Base-by-base conservation (phyloP, 1,140 invertebrate genomes). In the Heliconius eleuchia region DNA sequence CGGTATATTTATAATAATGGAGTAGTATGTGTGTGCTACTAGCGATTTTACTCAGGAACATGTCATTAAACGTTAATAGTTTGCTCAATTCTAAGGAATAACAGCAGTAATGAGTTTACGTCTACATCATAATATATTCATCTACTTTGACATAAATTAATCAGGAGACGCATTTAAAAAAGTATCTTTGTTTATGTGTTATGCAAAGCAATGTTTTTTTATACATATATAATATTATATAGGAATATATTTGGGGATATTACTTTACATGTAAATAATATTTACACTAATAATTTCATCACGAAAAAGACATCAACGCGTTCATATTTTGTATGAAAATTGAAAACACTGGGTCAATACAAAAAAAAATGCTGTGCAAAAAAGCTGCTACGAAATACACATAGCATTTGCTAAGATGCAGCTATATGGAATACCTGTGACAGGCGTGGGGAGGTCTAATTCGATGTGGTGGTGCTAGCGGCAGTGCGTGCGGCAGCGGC, bases 351-450 rank as follows among this genome's bases (percentile, higher is more conserved):
- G 11, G 0, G 4, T 16, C 3, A 66, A n/a, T n/a, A 52, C 27
- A 72, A 11, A 27, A 77, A 70, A 42, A 5, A 70, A 13, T 60
- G n/a, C 13, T 27, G 19, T 74, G 46, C 52, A 73, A 52, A 42
- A n/a, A 34, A 23, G 66, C 18, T 23, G 27, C 6, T 30, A 70
- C 9, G 50, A 66, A 66, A 13, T 66, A 23, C 27, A 30, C 16
- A 30, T 66, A 66, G 27, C 27, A 9, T 27, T 66, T 27, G 60
- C 4, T 30, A 66, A n/a, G 2, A 3, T 60, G 55, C 19, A 66
- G 27, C 7, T 66, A 27, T 66, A 66, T 66, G 27, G 2, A 66
- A 46, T 52, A 97, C 97, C 80, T 97, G 91, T 19, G 96, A 95
- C 81, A 82, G 11, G 76, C 96, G 92, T 82, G 96, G 82, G 86